Evolutionary conservation across 2,113 vertebrate species (phyloP), one percentile per base, ranked within the genome.

Genomic region (Aramus guarauna): DNA sequence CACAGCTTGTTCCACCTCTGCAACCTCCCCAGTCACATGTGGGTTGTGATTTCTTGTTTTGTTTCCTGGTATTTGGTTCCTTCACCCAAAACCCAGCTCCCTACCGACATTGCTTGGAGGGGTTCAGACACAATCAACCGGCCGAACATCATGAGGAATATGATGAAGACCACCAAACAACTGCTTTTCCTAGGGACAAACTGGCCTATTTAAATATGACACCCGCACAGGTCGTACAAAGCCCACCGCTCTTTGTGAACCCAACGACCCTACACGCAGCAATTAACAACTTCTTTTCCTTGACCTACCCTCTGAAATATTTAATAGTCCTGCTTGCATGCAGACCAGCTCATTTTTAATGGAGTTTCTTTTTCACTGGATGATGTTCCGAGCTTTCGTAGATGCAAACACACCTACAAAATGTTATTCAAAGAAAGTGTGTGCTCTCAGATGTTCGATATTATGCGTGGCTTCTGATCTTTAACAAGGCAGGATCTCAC

Each of bases 1-100:
- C 0, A 8, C 2, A 5, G 9, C 8, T 29, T 11, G 9, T 12
- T 37, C 26, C 26, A 5, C 48, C 26, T 21, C 14, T 3, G 20
- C 39, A 16, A 30, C 20, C 39, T n/a, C 63, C 63, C 20, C 2
- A 32, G 29, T 11, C 41, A 9, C 7, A 2, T 3, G 47, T 1
- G n/a, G 18, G 12, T 14, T 10, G 34, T 29, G 47, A 24, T 6
- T 52, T 21, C 26, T 50, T 30, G 19, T 20, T 21, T 21, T 30
- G 18, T 37, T 52, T 29, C n/a, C 34, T 26, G 3, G 4, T 6
- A 4, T 39, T 53, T 3, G 27, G 36, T 30, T 72, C 48, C 19
- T 53, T 32, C 48, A 32, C 27, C 69, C 36, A 29, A 72, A 39
- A 72, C 9, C 27, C 7, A 27, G 10, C 26, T 11, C n/a, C 18